phyloP scores from a whole-genome alignment of 2,797 vertebrate species.

The Myotis myotis region DNA sequence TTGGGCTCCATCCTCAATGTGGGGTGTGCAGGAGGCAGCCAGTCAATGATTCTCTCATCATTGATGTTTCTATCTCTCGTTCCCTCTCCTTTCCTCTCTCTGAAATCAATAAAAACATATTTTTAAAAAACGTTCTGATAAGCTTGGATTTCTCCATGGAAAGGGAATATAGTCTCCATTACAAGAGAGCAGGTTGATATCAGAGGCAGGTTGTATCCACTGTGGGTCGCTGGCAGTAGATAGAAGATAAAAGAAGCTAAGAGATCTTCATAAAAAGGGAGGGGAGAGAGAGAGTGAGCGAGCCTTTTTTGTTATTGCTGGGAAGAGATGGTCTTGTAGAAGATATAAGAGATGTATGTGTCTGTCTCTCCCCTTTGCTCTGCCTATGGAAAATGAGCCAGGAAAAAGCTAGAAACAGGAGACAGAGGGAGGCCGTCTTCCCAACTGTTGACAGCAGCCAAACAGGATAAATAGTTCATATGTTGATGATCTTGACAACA shows the following conservation, averaged over 20 bases:
- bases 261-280: neutral
- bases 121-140: neutral
- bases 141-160: constrained; percentile 35
- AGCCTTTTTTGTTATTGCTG: neutral
- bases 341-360: neutral
- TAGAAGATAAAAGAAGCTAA: neutral
- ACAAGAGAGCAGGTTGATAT: neutral
- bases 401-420: neutral
- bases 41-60: too few relatives aligned
- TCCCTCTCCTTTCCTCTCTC: too few relatives aligned
- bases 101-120: too few relatives aligned
- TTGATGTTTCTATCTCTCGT: too few relatives aligned
- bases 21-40: too few relatives aligned
- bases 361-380: neutral
- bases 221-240: neutral
- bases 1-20: too few relatives aligned
- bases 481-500: neutral
- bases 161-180: constrained; percentile 3
- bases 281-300: neutral
- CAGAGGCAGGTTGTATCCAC: neutral
- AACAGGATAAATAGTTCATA: neutral
- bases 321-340: neutral
- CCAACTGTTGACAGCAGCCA: neutral
- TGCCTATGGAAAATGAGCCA: neutral
- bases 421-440: neutral